Evolutionary conservation across 2,113 vertebrate genomes (phyloP), one percentile per base, ranked within the genome.

Genomic region (Macquaria ambigua): DNA sequence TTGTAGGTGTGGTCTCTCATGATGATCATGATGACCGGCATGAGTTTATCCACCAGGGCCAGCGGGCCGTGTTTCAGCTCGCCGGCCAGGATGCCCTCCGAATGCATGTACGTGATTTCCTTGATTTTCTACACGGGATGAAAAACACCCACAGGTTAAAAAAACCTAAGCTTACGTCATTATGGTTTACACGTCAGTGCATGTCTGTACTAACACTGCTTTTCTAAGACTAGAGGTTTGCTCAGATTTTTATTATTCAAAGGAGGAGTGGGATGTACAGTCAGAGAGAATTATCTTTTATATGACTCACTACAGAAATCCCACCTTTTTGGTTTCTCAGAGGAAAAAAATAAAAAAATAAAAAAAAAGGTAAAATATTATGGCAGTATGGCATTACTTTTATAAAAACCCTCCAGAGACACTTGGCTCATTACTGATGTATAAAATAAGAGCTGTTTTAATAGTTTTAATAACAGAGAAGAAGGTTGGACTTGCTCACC

Each of bases 11-110:
- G 95, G 91, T 99, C 98, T 86, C 98, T 96, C 98, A 98, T 99
- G 95, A 99, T 99, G 95, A 99, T 99, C 98, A 99, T 99, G 84
- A 99, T 99, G 64, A 99, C 98, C 0, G 98, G 98, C 98, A 99
- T 99, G n/a, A 99, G 93, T 67, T 99, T 98, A 90, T 99, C 98
- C 89, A 99, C 97, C 86, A 99, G 95, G 0, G 98, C 98, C 56
- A 99, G 95, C 0, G 98, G 98, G 0, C 98, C 98, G 0, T 99
- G 98, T 81, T 99, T 99, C 93, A 99, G 94, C 92, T 99, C 98
- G 11, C 98, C 98, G 0, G 98, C 98, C 89, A 99, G 87, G 92
- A 99, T 99, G 64, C 98, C 98, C 72, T 99, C 98, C 0, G 98
- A 99, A 86, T 99, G 98, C 98, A 99, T 99, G 90, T 99, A 99